phyloP scores from a whole-genome alignment of 1,140 invertebrate genomes.

The Melitaea cinxia region DNA sequence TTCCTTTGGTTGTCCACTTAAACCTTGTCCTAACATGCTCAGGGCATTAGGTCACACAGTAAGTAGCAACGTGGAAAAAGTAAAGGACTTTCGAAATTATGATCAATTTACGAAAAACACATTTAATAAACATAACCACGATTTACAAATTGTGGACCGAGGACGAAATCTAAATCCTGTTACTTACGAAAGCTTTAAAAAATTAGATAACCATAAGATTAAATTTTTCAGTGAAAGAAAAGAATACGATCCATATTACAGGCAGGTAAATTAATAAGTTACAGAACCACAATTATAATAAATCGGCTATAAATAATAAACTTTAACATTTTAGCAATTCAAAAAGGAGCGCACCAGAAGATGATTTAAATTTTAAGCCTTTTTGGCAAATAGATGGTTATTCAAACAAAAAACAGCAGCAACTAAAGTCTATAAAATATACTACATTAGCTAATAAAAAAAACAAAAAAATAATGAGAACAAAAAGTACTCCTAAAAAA shows the following conservation, averaged over 20 bases:
- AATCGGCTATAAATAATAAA: conserved; percentile 29
- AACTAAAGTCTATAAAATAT: conserved; percentile 58
- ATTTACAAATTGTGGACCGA: not conserved
- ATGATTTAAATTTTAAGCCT: conserved; percentile 49
- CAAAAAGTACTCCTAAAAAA: conserved; percentile 20
- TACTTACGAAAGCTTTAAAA: not conserved
- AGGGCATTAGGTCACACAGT: conserved; percentile 12
- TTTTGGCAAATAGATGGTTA: conserved; percentile 66
- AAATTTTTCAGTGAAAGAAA: conserved; percentile 26
- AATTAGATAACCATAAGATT: conserved; percentile 8
- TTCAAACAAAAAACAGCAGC: conserved; percentile 36
- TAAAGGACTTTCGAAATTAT: conserved; percentile 15
- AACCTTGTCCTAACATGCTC: conserved; percentile 18
- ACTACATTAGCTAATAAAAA: conserved; percentile 61
- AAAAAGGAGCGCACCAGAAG: conserved; percentile 45
- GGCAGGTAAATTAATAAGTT: conserved; percentile 46
- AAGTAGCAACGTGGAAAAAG: conserved; percentile 5
- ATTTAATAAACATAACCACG: not conserved
- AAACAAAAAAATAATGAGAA: conserved; percentile 39
- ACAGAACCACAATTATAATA: conserved; percentile 17
- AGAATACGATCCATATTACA: conserved; percentile 31
- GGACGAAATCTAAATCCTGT: not conserved
- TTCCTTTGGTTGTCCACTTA: conserved; percentile 34
- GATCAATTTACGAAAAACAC: conserved; percentile 4
- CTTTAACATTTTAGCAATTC: conserved; percentile 43